Evolutionary conservation across 2,113 vertebrate genomes (phyloP).

Genomic region (Gadus macrocephalus): DNA sequence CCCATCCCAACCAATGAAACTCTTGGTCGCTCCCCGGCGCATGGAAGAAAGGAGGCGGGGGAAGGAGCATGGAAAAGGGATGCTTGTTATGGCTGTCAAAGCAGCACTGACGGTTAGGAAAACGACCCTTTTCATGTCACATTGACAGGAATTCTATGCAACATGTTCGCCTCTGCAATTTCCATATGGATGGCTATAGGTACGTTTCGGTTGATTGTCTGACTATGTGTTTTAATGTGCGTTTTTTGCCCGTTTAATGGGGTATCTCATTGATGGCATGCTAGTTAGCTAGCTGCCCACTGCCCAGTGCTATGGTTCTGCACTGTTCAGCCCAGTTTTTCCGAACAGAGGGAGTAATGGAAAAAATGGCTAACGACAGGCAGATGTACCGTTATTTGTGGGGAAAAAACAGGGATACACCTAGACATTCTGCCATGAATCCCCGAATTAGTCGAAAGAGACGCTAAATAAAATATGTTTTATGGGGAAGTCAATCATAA

Average conservation of each 20-base stretch:
- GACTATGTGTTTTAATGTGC: background rate
- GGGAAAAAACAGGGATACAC: background rate
- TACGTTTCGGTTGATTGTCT: constrained; percentile 56
- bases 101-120: constrained; percentile 30
- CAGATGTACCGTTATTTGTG: constrained; percentile 23
- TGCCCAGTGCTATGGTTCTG: constrained; percentile 35
- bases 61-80: constrained; percentile 47
- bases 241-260: background rate
- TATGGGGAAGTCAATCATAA: background rate
- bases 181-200: constrained; percentile 62
- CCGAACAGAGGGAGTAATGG: constrained; percentile 36
- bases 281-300: constrained; percentile 45
- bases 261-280: constrained; percentile 39
- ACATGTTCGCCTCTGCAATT: constrained; percentile 58
- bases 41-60: constrained; percentile 55
- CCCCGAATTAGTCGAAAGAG: background rate
- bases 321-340: constrained; percentile 25
- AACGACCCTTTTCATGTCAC: constrained; percentile 39
- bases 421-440: background rate
- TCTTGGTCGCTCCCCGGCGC: constrained; percentile 5
- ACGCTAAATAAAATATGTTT: background rate
- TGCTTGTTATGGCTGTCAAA: constrained; percentile 65
- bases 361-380: constrained; percentile 43
- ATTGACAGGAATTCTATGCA: constrained; percentile 29
- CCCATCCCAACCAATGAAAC: too few relatives aligned